These are phyloP conservation scores for Serinus canaria DNA, from an alignment of 2,113 vertebrate genomes.

Conservation along the genomic window DNA sequence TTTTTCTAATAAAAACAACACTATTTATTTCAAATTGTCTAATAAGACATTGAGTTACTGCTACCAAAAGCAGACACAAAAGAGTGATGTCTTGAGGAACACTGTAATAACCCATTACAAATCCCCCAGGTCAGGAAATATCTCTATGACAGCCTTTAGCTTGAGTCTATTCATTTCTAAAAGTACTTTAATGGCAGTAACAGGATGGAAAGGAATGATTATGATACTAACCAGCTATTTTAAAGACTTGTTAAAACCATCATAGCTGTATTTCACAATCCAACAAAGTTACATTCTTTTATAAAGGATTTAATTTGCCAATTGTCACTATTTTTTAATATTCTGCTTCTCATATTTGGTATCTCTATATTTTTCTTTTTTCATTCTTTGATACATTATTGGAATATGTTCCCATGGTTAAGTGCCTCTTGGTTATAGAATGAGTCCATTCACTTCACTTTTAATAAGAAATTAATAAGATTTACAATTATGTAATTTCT, in stretches of 20 bases:
- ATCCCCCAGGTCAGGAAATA: background rate
- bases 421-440: background rate
- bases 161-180: background rate
- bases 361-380: background rate
- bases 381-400: background rate
- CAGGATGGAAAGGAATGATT: background rate
- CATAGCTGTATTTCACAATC: background rate
- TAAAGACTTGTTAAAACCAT: background rate
- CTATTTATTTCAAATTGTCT: background rate
- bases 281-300: background rate
- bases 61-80: background rate
- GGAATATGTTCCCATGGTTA: background rate
- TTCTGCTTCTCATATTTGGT: background rate
- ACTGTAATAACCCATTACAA: background rate
- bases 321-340: background rate
- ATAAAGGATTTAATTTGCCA: background rate
- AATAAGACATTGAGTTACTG: background rate
- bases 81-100: background rate
- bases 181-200: background rate
- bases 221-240: background rate
- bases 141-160: background rate
- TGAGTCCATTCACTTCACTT: background rate
- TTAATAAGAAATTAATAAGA: background rate
- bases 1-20: background rate
- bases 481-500: background rate